Evolutionary conservation across 2,113 vertebrate species (phyloP).

Genomic region (Eublepharis macularius): DNA sequence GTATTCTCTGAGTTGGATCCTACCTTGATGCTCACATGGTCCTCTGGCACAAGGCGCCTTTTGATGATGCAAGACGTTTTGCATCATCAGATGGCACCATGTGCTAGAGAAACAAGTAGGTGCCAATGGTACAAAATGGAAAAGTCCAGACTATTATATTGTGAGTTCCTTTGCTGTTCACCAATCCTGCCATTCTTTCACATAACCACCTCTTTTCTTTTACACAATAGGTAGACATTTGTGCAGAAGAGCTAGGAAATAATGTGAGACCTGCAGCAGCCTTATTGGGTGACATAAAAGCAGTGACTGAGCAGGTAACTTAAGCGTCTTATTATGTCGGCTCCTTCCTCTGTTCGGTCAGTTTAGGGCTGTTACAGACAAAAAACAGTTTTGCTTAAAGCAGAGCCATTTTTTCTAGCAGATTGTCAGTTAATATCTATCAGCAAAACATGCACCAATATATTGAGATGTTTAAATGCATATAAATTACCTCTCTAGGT

Average conservation of each 20-base stretch:
- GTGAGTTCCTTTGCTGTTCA: neutral
- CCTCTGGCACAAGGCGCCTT: too few species aligned
- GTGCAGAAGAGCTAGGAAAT: conserved; percentile 96
- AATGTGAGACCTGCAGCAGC: conserved; percentile 86
- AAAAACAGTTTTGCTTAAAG: neutral
- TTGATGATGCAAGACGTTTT: too few species aligned
- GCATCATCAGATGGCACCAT: too few species aligned
- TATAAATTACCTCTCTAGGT: neutral
- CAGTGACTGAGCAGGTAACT: conserved; percentile 85
- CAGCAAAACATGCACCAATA: neutral
- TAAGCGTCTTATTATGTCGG: conserved; percentile 8
- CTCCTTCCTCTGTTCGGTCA: neutral
- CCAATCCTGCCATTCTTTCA: neutral
- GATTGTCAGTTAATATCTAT: neutral
- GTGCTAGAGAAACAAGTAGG: too few species aligned
- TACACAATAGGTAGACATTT: conserved; percentile 87
- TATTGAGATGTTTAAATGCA: neutral
- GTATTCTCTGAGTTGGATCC: too few species aligned
- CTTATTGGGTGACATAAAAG: conserved; percentile 88
- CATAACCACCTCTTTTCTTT: conserved; percentile 18
- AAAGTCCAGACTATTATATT: neutral
- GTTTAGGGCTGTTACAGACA: neutral
- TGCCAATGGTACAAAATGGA: too few species aligned
- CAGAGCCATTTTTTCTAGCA: neutral
- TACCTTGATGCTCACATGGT: too few species aligned